phyloP scores from a whole-genome alignment of 2,113 vertebrate species.

The Casuarius casuarius region DNA sequence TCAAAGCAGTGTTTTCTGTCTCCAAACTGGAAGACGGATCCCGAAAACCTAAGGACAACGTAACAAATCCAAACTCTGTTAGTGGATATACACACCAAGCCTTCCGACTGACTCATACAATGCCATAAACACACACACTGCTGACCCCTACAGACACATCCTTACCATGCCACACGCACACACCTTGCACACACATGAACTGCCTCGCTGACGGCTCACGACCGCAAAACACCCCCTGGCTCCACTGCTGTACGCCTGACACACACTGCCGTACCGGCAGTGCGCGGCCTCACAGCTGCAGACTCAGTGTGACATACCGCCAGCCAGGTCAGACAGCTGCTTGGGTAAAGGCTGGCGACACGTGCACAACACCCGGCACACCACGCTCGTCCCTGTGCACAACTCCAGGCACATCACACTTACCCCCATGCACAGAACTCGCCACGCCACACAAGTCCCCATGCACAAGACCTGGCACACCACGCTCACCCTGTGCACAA shows the following conservation, averaged over 20 bases:
- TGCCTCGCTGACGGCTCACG: background rate
- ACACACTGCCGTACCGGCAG: background rate
- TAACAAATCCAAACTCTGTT: background rate
- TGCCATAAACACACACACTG: background rate
- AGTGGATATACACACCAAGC: fast-evolving
- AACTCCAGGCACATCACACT: too few species aligned
- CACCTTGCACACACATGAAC: background rate
- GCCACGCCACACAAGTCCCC: too few species aligned
- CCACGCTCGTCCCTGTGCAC: too few species aligned
- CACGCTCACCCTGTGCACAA: too few species aligned
- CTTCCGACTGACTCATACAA: fast-evolving
- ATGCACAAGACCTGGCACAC: too few species aligned
- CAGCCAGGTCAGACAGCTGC: fast-evolving
- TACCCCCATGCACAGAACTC: too few species aligned
- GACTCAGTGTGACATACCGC: fast-evolving
- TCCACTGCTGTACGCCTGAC: too few species aligned
- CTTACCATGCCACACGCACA: fast-evolving
- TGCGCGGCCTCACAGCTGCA: fast-evolving
- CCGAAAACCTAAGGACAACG: background rate
- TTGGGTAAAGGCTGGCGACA: fast-evolving
- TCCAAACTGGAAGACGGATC: background rate
- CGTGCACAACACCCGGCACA: fast-evolving
- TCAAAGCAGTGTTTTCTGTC: background rate
- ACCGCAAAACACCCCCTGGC: background rate
- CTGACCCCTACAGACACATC: slow-evolving; percentile 11